phyloP scores from a whole-genome alignment of 2,797 vertebrate genomes.

The Gallinago solitaria region DNA sequence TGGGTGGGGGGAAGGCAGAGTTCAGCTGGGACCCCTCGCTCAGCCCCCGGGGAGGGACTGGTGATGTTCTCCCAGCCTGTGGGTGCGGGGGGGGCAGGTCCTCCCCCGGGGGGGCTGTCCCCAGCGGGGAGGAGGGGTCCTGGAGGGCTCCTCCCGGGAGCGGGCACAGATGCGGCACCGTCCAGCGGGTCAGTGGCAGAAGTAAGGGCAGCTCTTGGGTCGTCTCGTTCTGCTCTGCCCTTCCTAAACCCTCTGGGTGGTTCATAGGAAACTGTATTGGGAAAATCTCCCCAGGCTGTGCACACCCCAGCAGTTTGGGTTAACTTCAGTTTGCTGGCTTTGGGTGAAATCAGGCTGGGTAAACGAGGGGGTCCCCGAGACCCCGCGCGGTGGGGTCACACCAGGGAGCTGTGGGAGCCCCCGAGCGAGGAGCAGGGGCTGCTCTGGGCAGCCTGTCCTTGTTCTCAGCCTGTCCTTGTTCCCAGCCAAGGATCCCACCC shows the following conservation, averaged over 20 bases:
- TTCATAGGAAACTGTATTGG: not conserved
- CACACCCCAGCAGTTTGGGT: not conserved
- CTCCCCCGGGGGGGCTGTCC: not conserved
- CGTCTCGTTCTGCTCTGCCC: not conserved
- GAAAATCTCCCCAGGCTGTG: not conserved
- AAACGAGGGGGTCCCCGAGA: not conserved
- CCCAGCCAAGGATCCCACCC: not conserved
- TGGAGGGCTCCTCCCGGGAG: not conserved
- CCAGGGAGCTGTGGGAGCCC: not conserved
- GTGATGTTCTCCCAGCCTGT: fast-evolving
- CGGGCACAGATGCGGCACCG: fast-evolving
- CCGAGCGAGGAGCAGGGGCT: not conserved
- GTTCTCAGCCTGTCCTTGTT: not conserved
- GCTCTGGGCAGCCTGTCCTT: not conserved
- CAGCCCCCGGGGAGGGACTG: not conserved
- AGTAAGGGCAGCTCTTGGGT: not conserved
- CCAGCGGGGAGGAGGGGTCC: not conserved
- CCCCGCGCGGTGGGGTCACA: fast-evolving
- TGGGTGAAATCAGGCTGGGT: not conserved
- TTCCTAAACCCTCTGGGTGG: not conserved
- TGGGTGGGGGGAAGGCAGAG: not conserved
- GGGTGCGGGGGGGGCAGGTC: fast-evolving
- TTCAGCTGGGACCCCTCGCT: fast-evolving
- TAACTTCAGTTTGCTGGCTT: not conserved
- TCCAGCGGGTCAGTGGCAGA: not conserved